phyloP scores from a whole-genome alignment of 1,140 invertebrate genomes.

The Drosophila ambigua region DNA sequence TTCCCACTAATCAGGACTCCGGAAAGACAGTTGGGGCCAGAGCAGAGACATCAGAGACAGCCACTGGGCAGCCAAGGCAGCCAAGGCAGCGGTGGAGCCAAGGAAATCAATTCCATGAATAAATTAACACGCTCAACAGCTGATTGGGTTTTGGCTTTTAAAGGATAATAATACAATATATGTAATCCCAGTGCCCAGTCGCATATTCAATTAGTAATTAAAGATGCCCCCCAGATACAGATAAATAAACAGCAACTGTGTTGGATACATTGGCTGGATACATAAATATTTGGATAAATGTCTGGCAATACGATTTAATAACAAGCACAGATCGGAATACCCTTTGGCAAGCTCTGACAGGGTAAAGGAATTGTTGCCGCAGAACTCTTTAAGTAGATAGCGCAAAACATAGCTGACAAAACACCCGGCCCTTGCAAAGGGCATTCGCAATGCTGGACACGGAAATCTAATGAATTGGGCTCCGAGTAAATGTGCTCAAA shows the following conservation, averaged over 20 bases:
- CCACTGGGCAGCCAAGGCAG: background rate
- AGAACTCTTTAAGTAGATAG: background rate
- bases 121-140: conserved; percentile 73
- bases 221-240: conserved; percentile 5
- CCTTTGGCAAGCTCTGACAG: background rate
- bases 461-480: conserved; percentile 42
- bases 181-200: conserved; percentile 10
- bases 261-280: background rate
- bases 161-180: conserved; percentile 23
- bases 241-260: too few species aligned
- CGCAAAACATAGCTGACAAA: too few species aligned
- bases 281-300: conserved; percentile 13
- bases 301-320: background rate
- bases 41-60: too few species aligned
- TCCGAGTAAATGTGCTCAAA: conserved; percentile 41
- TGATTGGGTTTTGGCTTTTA: conserved; percentile 72
- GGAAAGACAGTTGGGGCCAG: too few species aligned
- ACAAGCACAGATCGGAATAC: background rate
- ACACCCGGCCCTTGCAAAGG: background rate
- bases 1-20: conserved; percentile 39
- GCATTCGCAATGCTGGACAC: background rate
- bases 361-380: too few species aligned
- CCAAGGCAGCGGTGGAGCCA: conserved; percentile 1
- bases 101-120: conserved; percentile 63
- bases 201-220: conserved; percentile 73